A percentile compares a stretch with the other conserved stretches of the same genome.
Evolutionary conservation across 2,888 invertebrate species (phyloP).

Genomic region (Drosophila testacea): DNA sequence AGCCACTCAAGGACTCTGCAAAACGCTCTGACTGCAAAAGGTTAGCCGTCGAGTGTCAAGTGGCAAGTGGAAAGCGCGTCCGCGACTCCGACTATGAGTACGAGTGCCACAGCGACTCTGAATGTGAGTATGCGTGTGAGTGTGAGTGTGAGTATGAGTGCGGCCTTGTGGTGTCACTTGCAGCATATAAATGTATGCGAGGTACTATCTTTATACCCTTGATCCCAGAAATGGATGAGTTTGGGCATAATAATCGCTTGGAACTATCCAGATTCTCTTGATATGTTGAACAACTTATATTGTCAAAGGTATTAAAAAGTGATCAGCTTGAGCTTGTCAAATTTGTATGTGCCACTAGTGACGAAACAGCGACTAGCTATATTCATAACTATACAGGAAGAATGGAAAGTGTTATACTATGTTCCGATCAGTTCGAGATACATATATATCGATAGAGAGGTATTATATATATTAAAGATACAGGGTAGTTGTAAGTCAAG

Average conservation of each 20-base stretch:
- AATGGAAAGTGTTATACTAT: too few relatives aligned
- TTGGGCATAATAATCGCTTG: not conserved
- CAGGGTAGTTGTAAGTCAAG: not conserved
- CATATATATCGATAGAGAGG: too few relatives aligned
- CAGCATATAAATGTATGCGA: slow-evolving; percentile 68
- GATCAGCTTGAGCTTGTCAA: not conserved
- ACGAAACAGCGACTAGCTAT: too few relatives aligned
- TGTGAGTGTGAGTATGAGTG: slow-evolving; percentile 25
- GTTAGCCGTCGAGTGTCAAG: slow-evolving; percentile 72
- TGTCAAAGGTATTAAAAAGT: rapidly evolving
- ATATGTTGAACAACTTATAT: too few relatives aligned
- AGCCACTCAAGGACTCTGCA: slow-evolving; percentile 75
- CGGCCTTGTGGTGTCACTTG: slow-evolving; percentile 76
- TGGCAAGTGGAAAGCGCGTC: slow-evolving; percentile 54
- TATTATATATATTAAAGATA: too few relatives aligned
- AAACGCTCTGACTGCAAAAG: slow-evolving; percentile 76
- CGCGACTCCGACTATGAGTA: slow-evolving; percentile 37
- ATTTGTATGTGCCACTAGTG: too few relatives aligned
- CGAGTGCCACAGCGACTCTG: slow-evolving; percentile 9
- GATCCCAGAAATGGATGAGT: not conserved
- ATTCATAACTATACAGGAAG: too few relatives aligned
- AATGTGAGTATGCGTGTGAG: not conserved
- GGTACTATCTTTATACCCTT: slow-evolving; percentile 33
- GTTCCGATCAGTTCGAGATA: too few relatives aligned
- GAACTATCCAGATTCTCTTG: not conserved